Conservation (phyloP, 2,797 vertebrate genomes). For the Triplophysa yarkandensis region DNA sequence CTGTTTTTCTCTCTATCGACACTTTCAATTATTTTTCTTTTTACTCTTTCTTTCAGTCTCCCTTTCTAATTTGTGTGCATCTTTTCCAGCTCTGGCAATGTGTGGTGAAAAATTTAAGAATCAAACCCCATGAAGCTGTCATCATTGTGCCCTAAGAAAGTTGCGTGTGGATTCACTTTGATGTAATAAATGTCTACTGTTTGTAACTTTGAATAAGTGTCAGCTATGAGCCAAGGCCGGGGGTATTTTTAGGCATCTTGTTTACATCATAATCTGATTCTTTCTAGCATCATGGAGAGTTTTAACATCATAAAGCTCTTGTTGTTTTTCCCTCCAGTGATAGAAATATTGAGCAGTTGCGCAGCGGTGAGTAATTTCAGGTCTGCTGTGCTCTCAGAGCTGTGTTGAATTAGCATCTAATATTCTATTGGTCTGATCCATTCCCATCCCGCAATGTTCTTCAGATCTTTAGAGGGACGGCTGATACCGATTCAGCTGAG, state of each 20-base stretch:
- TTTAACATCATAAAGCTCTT: conserved; percentile 16
- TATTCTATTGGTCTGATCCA: conserved; percentile 24
- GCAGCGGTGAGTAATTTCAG: not conserved
- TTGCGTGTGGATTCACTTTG: not conserved
- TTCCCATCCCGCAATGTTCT: not conserved
- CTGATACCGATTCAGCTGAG: conserved; percentile 6
- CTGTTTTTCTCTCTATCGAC: too few relatives aligned
- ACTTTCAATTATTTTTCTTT: too few relatives aligned
- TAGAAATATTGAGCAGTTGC: conserved; percentile 3
- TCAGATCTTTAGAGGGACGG: conserved; percentile 9
- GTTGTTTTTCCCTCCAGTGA: conserved; percentile 24
- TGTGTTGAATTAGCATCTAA: conserved; percentile 28
- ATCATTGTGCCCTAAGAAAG: not conserved
- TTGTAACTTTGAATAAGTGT: not conserved
- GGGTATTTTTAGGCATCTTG: conserved; percentile 27
- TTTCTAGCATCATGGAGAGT: not conserved
- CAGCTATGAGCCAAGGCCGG: not conserved
- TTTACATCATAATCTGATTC: conserved; percentile 31
- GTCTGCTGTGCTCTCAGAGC: not conserved
- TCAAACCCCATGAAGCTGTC: not conserved
- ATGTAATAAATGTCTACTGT: not conserved
- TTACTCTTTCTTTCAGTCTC: too few relatives aligned
- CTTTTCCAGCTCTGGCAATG: not conserved
- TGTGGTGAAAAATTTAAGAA: not conserved
- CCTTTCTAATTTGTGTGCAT: too few relatives aligned